Conservation (phyloP, 2,113 vertebrate species). For the Aspiorhynchus laticeps region DNA sequence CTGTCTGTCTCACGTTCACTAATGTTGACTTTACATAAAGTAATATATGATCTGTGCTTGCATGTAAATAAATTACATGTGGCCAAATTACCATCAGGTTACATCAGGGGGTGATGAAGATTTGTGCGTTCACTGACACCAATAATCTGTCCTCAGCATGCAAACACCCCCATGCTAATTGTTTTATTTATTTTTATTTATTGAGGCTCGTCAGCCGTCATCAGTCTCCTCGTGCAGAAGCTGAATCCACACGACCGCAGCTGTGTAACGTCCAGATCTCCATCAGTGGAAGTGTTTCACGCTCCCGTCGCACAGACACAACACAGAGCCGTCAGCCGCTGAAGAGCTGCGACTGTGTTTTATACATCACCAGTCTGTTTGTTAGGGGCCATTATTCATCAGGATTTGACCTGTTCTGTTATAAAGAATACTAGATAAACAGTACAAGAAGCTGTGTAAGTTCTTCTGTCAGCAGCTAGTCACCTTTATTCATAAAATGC, state of each 20-base stretch:
- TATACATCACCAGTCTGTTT: neutral
- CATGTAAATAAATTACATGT: neutral
- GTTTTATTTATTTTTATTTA: conserved; percentile 33
- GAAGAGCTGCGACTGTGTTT: neutral
- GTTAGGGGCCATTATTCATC: neutral
- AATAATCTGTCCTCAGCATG: neutral
- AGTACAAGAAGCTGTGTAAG: too few species aligned
- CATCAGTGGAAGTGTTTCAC: neutral
- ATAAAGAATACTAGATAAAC: neutral
- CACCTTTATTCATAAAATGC: too few species aligned
- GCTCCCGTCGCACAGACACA: neutral
- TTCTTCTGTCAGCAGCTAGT: too few species aligned
- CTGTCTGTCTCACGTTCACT: neutral
- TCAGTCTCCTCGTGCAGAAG: neutral
- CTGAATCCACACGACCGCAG: conserved; percentile 27
- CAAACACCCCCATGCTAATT: conserved; percentile 47
- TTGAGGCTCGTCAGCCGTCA: conserved; percentile 32
- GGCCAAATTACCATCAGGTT: neutral
- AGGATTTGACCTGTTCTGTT: neutral
- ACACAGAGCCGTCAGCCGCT: conserved; percentile 14
- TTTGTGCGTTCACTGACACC: too few species aligned
- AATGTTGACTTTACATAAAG: neutral
- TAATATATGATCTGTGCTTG: neutral
- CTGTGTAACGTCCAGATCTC: conserved; percentile 22
- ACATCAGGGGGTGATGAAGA: neutral